Evolutionary conservation across 2,888 invertebrate genomes (phyloP), one percentile per base, ranked within the genome.

Genomic region (Brassicogethes aeneus): DNA sequence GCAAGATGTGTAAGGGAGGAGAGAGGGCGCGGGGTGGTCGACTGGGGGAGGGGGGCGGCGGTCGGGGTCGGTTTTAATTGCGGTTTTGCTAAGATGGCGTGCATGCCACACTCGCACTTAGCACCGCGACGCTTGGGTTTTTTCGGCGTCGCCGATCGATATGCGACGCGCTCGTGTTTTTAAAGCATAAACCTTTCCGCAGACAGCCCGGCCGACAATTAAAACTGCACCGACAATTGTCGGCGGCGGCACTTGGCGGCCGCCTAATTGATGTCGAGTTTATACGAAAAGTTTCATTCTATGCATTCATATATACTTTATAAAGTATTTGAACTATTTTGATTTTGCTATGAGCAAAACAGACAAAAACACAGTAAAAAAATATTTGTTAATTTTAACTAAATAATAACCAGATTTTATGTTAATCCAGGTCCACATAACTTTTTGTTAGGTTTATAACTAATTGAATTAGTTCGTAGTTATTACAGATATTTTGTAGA

Each of bases 51-150:
- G 49, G 46, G 35, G 48, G 47, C 50, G 53, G 50, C 43, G 45
- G 53, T 47, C 32, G 14, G 32, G 53, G 51, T 45, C 43, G 56
- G 55, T 60, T 68, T 68, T 68, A 68, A 67, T 68, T 68, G 66
- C 68, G 65, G 66, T 62, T n/a, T 62, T 64, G 61, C 66, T 67
- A 68, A 68, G 67, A 68, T 67, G 67, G 65, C 68, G 68, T 68
- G 68, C 67, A 68, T 68, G 66, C 66, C 65, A 67, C 65, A 66
- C 64, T 66, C 62, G 64, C 67, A 68, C 68, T 67, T 67, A 67
- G 66, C 66, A 63, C 66, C 64, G 63, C 64, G 64, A 63, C 65
- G 65, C 62, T 62, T 58, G 62, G 60, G 63, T 64, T 63, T 64
- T 66, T 64, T 59, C 52, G 41, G 44, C 10, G 32, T 3, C 32